Conservation (phyloP, 1,140 invertebrate genomes). For the Sycophaga agraensis region DNA sequence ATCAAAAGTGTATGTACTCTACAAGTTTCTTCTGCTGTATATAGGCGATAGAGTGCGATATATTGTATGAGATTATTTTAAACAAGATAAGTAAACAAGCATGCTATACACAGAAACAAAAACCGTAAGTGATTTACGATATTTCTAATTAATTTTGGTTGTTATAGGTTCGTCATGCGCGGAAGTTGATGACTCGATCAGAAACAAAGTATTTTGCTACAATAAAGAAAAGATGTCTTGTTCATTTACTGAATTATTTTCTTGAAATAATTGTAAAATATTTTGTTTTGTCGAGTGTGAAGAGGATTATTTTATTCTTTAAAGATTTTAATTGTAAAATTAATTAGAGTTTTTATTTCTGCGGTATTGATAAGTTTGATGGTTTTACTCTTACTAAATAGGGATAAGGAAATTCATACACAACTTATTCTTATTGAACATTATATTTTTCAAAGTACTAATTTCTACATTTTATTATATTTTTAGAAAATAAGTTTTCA, state of each 20-base stretch:
- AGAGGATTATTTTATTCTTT: slow-evolving; percentile 25
- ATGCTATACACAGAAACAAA: slow-evolving; percentile 8
- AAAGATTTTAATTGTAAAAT: slow-evolving; percentile 15
- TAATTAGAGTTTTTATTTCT: slow-evolving; percentile 17
- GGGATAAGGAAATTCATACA: slow-evolving; percentile 1
- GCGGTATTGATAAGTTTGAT: not conserved
- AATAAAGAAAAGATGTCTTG: not conserved
- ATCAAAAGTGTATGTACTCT: slow-evolving; percentile 11
- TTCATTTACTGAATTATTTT: not conserved
- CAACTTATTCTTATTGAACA: too few species aligned
- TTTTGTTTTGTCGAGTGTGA: slow-evolving; percentile 32
- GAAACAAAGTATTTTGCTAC: slow-evolving; percentile 40
- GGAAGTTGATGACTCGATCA: slow-evolving; percentile 37
- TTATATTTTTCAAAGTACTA: too few species aligned
- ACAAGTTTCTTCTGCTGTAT: slow-evolving; percentile 13
- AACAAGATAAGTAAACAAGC: slow-evolving; percentile 23
- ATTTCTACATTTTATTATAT: too few species aligned
- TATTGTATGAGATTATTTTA: slow-evolving; percentile 1
- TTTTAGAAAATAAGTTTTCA: too few species aligned
- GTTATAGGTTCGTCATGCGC: slow-evolving; percentile 45
- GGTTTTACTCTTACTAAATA: not conserved
- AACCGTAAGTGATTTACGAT: slow-evolving; percentile 39
- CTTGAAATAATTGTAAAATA: slow-evolving; percentile 31
- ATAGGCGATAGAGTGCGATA: slow-evolving; percentile 5
- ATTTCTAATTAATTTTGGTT: slow-evolving; percentile 50